Evolutionary conservation across 2,888 invertebrate species (phyloP), one percentile per base, ranked within the genome.

Genomic region (Bursaphelenchus okinawaensis): DNA sequence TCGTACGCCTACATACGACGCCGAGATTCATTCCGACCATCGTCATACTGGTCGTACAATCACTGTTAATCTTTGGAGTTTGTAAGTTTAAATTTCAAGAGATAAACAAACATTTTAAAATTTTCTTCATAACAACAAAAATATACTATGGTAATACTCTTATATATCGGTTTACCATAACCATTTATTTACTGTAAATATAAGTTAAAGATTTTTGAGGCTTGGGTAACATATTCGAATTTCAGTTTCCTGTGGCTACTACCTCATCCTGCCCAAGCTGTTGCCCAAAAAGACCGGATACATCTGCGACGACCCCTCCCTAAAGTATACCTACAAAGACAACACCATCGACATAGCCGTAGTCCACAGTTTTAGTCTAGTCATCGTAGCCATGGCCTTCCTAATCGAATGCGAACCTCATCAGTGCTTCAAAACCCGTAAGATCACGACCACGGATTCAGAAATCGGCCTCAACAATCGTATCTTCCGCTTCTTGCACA

Each of bases 331-430:
- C n/a, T 61, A 61, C 22, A 7, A 24, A 7, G 20, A n/a, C 19
- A 61, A 61, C 9, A 61, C 61, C 19, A 57, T 61, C 27, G 61
- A 61, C 20, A 61, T 61, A 19, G 20, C n/a, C 12, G 26, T 26
- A 1, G 61, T 61, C 22, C 59, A 61, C 27, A 9, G 22, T 3
- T 57, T 55, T 27, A 23, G 61, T 27, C 4, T 61, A 1, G 8
- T 61, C 1, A 20, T 59, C 9, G 19, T 61, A 16, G 8, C 57
- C 22, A 62, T 57, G 60, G 50, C 50, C 16, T 59, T 59, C 23
- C 50, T 59, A 1, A 40, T 59, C 51, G 60, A 59, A 59, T 59
- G 60, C 60, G 50, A 27, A 9, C 60, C 60, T 12, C 28, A 40
- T 22, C 52, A 40, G 16, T 19, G 40, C 23, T 3, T 26, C 3